Base-by-base conservation (phyloP, 2,113 vertebrate species). In the Lucifuga dentata region DNA sequence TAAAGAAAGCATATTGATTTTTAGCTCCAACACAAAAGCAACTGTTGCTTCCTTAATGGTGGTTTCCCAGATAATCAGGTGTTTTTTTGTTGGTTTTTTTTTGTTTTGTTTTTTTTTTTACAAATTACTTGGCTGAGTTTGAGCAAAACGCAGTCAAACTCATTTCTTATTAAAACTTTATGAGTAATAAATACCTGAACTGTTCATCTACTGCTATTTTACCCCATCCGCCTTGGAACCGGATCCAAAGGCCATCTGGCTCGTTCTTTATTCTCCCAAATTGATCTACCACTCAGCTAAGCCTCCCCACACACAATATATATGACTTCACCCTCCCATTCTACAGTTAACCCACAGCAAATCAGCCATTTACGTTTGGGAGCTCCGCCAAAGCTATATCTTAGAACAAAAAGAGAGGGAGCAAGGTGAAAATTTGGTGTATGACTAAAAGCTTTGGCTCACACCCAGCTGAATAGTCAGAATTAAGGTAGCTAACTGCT, bases 311-410 rank as follows among this genome's bases (percentile, higher is more conserved):
- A 79, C 69, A 58, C 49, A 80, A 61, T 69, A 83, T 82, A 80
- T 86, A 83, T 77, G 86, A 86, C 81, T 85, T 81, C 78, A 73
- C 49, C 68, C 68, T 68, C 71, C 84, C 60, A 66, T 78, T 83
- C 80, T 79, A 36, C 79, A 74, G 86, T 81, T 85, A 83, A 83
- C 82, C 81, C 73, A 65, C 87, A 71, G 78, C 77, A 86, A 85
- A 73, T 79, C 81, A 85, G 77, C 79, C 81, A 86, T 87, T 88
- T 87, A 81, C 10, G 64, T 81, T 78, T 52, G 81, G 85, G 85
- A 85, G 62, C 39, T 1, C 0, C n/a, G 87, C 88, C 87, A 88
- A 86, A 50, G 81, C 66, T 64, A 78, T 81, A 80, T 79, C 80
- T 86, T 75, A 80, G 53, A 29, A 64, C 40, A 67, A 49, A 64